Evolutionary conservation across 2,888 invertebrate genomes (phyloP), one percentile per base, ranked within the genome.

Genomic region (Acrobeloides nanus): DNA sequence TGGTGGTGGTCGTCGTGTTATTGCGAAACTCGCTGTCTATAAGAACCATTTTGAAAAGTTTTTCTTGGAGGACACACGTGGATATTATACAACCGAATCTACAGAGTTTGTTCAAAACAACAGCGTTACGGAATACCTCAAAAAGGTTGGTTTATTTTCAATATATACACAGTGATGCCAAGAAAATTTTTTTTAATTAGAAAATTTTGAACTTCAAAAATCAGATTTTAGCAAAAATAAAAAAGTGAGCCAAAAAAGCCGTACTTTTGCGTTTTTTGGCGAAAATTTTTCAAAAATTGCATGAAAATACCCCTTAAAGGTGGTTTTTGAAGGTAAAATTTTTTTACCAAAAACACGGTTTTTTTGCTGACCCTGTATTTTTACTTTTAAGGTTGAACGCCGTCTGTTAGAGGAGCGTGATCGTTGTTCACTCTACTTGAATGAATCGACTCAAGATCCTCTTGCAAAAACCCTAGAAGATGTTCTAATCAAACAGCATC

Each of bases 101-200:
- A 84, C 84, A 0, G 87, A 89, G 69, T 97, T 97, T 79, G 79
- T 99, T 26, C 81, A 84, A 52, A 86, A 87, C 68, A 95, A 95
- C 76, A 88, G 92, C 0, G 89, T 97, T 50, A 93, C 95, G 0
- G 95, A 97, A 74, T 97, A 97, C 74, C 88, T 97, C 88, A 92
- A 93, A 75, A 89, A 89, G 82, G 88, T 86, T 53, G 35, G 29
- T 23, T 2, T 20, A 27, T 5, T 51, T n/a, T n/a, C n/a, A n/a
- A n/a, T n/a, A n/a, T n/a, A n/a, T n/a, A n/a, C n/a, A n/a, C n/a
- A n/a, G n/a, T n/a, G n/a, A n/a, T n/a, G n/a, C n/a, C n/a, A n/a
- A n/a, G n/a, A n/a, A n/a, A n/a, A n/a, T n/a, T n/a, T n/a, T n/a
- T n/a, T n/a, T n/a, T n/a, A n/a, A n/a, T n/a, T n/a, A n/a, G n/a